phyloP scores from a whole-genome alignment of 2,888 invertebrate species.

The Dolichopus griseipennis region DNA sequence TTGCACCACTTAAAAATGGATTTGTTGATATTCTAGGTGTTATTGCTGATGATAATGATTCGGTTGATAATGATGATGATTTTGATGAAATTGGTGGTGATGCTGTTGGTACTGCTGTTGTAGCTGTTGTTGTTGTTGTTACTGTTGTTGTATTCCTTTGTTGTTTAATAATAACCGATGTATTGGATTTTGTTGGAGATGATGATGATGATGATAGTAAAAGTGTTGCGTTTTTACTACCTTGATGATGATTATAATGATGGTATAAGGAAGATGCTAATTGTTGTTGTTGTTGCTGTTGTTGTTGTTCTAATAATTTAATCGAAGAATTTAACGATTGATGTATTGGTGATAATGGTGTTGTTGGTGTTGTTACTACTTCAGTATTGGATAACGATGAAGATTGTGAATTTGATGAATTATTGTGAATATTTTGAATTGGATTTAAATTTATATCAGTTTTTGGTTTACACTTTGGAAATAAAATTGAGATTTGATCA shows the following conservation, averaged over 20 bases:
- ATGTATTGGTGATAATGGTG: slow-evolving; percentile 18
- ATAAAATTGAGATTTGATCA: slow-evolving; percentile 75
- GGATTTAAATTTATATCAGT: slow-evolving; percentile 50
- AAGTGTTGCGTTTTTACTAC: slow-evolving; percentile 9
- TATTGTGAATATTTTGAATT: slow-evolving; percentile 14
- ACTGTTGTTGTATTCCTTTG: slow-evolving; percentile 14
- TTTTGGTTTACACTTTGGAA: slow-evolving; percentile 78
- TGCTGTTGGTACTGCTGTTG: slow-evolving; percentile 33
- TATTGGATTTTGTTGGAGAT: slow-evolving; percentile 10
- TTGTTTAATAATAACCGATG: slow-evolving; percentile 15
- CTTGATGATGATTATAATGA: background rate
- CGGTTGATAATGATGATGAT: slow-evolving; percentile 39
- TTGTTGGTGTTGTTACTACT: slow-evolving; percentile 25
- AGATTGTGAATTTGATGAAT: slow-evolving; percentile 25
- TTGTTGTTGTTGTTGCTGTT: slow-evolving; percentile 17
- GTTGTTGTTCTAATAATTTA: slow-evolving; percentile 13
- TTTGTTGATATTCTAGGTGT: slow-evolving; percentile 42
- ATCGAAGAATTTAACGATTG: slow-evolving; percentile 20
- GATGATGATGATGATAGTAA: slow-evolving; percentile 15
- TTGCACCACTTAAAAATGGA: slow-evolving; percentile 36
- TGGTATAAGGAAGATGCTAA: slow-evolving; percentile 23
- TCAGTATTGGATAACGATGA: slow-evolving; percentile 24
- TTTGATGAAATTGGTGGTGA: slow-evolving; percentile 38
- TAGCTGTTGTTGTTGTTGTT: slow-evolving; percentile 25
- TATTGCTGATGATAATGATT: slow-evolving; percentile 38